Conservation (phyloP, 1,140 invertebrate species). For the Dreissena polymorpha region DNA sequence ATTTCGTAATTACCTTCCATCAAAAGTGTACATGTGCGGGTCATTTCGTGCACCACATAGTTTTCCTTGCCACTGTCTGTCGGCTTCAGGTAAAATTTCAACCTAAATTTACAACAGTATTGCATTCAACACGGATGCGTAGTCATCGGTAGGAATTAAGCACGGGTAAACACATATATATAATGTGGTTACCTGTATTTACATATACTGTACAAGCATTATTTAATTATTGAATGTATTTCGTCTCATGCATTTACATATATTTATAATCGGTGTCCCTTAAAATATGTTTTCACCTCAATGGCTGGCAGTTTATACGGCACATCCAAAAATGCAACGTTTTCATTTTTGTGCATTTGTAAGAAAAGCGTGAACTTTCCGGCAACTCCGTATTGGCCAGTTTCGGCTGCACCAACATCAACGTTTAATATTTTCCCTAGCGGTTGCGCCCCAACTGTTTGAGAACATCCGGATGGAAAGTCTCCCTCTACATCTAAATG, state of each 20-base stretch:
- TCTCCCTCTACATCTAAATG: too few species aligned
- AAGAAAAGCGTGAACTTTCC: constrained; percentile 31
- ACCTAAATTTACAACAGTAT: neutral
- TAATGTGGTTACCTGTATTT: too few species aligned
- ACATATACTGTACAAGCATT: too few species aligned
- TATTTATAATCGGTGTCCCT: too few species aligned
- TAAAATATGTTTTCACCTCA: constrained; percentile 3
- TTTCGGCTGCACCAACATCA: constrained; percentile 14
- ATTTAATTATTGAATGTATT: too few species aligned
- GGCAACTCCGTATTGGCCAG: constrained; percentile 27
- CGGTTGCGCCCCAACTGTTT: too few species aligned
- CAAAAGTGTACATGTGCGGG: constrained; percentile 45
- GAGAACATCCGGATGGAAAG: too few species aligned
- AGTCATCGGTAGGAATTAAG: neutral
- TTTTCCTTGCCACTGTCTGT: constrained; percentile 23
- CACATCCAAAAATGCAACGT: neutral
- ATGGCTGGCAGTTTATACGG: constrained; percentile 22
- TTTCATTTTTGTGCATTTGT: neutral
- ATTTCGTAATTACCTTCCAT: constrained; percentile 20
- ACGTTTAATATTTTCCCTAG: neutral
- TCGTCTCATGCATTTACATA: too few species aligned
- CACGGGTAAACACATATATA: neutral
- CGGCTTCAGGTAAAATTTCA: constrained; percentile 23
- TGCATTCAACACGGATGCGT: neutral
- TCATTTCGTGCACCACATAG: constrained; percentile 28